Base-by-base conservation (phyloP, 2,797 vertebrate species). In the Sebastes minor region DNA sequence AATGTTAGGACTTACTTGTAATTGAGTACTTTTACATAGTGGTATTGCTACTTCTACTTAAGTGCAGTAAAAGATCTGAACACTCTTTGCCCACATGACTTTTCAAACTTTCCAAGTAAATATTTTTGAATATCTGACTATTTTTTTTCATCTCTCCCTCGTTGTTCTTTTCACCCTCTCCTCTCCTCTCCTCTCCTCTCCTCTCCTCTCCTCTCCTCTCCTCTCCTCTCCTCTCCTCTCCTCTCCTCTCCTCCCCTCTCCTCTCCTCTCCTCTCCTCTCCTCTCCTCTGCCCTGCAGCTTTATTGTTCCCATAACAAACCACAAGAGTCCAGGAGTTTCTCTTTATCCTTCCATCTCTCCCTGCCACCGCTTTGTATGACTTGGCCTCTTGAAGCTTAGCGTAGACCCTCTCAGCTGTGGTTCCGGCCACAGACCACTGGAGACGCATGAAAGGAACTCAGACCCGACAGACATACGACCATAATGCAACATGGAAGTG, bases 271-370 rank as follows among this genome's bases (percentile, higher is more conserved):
- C 20, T 23, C 42, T 30, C 11, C 42, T 57, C 20, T 23, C 38
- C 25, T 64, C 64, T 35, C n/a, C 20, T 49, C 74, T 18, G 14
- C 42, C 16, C 42, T 18, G 5, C 42, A 8, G 14, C 42, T 71
- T 82, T 73, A 83, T 67, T 67, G 62, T 70, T 82, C 71, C 77
- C 69, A 73, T 56, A 71, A 76, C 69, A 77, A 61, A 81, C 67
- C 76, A 11, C 56, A 9, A 16, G 20, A 76, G 63, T 33, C 22
- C 71, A 25, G 13, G 28, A 74, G 64, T 56, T 13, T 53, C 28
- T 59, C 42, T 78, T 67, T 72, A 42, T 62, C 20, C 63, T 23
- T 74, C 63, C 63, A 32, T 74, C 52, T 23, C 56, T 67, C 28
- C 2, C 28, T 38, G 11, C 27, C 71, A 61, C 35, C 2, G 2